phyloP scores from a whole-genome alignment of 2,888 invertebrate species.

The Tromatobia lineatoria region DNA sequence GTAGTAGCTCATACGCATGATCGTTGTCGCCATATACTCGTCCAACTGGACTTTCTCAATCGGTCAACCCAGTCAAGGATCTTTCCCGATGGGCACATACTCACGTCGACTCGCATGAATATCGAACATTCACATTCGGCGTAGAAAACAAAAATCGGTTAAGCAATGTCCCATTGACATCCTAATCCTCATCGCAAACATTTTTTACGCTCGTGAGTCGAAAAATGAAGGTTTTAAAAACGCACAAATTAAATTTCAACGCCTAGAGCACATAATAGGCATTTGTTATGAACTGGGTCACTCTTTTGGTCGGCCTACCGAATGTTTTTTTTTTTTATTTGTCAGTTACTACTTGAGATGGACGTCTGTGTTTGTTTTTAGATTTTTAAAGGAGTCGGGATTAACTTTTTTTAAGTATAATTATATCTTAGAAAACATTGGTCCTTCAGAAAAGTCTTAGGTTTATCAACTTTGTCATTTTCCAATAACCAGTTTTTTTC shows the following conservation, averaged over 20 bases:
- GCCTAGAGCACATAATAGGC: background rate
- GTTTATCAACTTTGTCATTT: too few species aligned
- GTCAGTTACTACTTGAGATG: too few species aligned
- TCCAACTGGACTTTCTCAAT: conserved; percentile 80
- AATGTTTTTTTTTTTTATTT: too few species aligned
- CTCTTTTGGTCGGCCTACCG: too few species aligned
- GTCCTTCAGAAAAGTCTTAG: too few species aligned
- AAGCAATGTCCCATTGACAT: background rate
- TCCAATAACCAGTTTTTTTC: too few species aligned
- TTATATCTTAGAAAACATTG: too few species aligned
- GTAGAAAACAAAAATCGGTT: background rate
- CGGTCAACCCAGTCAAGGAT: conserved; percentile 80
- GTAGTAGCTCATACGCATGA: conserved; percentile 35
- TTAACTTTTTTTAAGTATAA: too few species aligned
- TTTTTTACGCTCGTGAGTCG: background rate
- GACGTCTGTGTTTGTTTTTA: too few species aligned
- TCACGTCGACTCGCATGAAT: conserved; percentile 69
- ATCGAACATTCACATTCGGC: conserved; percentile 54
- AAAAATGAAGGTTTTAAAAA: background rate
- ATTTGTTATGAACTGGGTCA: too few species aligned
- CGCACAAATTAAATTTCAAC: background rate
- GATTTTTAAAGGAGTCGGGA: too few species aligned
- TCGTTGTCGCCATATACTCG: conserved; percentile 70
- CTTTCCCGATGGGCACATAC: conserved; percentile 64
- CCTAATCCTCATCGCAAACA: background rate